Conservation (phyloP, 2,797 vertebrate species). For the Fistularia tabacaria region DNA sequence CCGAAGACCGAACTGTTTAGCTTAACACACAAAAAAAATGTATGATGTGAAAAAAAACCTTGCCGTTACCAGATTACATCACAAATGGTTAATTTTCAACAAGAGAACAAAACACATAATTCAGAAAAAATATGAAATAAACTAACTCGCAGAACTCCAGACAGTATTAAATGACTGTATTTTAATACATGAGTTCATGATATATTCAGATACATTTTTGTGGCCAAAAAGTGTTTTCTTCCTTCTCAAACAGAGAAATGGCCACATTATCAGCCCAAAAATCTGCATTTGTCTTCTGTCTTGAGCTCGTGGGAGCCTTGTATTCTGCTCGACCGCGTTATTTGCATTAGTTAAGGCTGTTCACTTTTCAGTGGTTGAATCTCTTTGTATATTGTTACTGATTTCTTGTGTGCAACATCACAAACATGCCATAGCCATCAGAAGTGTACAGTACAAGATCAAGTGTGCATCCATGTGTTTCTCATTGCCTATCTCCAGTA, state of each 20-base stretch:
- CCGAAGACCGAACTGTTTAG: no score
- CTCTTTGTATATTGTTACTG: no score
- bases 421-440: conserved; percentile 49
- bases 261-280: conserved; percentile 43
- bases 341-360: conserved; percentile 16
- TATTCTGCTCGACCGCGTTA: conserved; percentile 21
- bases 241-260: conserved; percentile 55
- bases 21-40: no score
- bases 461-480: conserved; percentile 60
- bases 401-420: conserved; percentile 32
- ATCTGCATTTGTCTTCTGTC: conserved; percentile 45
- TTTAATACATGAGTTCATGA: conserved; percentile 28
- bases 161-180: conserved; percentile 41
- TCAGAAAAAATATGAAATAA: conserved; percentile 10
- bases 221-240: conserved; percentile 52
- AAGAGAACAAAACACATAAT: background rate
- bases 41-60: no score
- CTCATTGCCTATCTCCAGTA: conserved; percentile 49
- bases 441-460: conserved; percentile 5
- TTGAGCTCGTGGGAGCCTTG: conserved; percentile 28
- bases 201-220: conserved; percentile 30
- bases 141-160: conserved; percentile 19
- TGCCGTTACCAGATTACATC: no score
- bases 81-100: background rate
- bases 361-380: conserved; percentile 12